Evolutionary conservation across 2,888 invertebrate species (phyloP), one percentile per base, ranked within the genome.

Genomic region (Thymelicus acteon): DNA sequence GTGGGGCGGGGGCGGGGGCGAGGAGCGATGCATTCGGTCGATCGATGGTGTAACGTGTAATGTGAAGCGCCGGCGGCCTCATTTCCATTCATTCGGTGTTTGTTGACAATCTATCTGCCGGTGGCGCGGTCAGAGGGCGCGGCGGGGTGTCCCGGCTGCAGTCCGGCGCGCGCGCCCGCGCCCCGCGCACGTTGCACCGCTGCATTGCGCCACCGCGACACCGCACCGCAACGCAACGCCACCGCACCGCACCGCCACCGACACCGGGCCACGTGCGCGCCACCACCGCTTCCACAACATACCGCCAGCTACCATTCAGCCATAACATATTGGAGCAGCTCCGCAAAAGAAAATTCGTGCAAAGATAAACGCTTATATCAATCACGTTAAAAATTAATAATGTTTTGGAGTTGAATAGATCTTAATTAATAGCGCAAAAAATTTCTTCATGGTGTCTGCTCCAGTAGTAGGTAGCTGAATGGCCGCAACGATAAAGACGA

Each of bases 61-160:
- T 74, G 74, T 82, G 82, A 85, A 79, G 81, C 81, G 81, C 79
- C 77, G 80, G 71, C 78, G 82, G 80, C 82, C 83, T 89, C 82
- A 88, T 91, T 90, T 88, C 87, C 91, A 91, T 92, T 91, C 85
- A 91, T 89, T 84, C 80, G 82, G 79, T 85, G 83, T 86, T 86
- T 90, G 89, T 91, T 90, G 91, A 89, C 89, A 90, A 89, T 86
- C 82, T 79, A 83, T 77, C 84, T 83, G 79, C 75, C 74, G 75
- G 58, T 80, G 82, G 84, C 79, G 82, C 80, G 84, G 86, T 85
- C 86, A 85, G 87, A 85, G 88, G 87, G 83, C 81, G 81, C 79
- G 76, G 78, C 78, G 82, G 81, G 80, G 76, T 75, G 78, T 75
- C 75, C 76, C 77, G 75, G 79, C 86, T 87, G 88, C 88, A 85